Percentiles rank a stretch among this genome's conserved stretches.
Evolutionary conservation across 2,888 invertebrate species (phyloP).

Genomic region (Tryphoninae sp.): DNA sequence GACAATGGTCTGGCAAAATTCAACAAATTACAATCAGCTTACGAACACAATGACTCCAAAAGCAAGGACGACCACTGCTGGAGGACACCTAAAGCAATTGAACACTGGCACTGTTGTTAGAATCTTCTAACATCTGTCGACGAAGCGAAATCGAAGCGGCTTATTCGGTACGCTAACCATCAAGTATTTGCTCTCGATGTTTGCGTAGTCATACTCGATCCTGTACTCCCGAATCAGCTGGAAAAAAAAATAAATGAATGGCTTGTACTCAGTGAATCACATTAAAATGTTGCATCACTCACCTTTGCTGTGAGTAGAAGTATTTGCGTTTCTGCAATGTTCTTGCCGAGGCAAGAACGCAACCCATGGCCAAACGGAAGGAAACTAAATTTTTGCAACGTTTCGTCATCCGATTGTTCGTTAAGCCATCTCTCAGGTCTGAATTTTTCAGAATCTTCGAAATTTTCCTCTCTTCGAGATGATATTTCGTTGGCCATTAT

Average conservation of each 20-base stretch:
- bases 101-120: background rate
- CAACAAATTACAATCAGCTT: background rate
- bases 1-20: background rate
- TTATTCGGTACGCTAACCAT: conserved; percentile 85
- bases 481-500: conserved; percentile 86
- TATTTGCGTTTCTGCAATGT: conserved; percentile 85
- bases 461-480: conserved; percentile 85
- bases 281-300: conserved; percentile 56
- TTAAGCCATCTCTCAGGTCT: conserved; percentile 86
- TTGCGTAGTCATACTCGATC: conserved; percentile 87
- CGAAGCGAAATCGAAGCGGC: conserved; percentile 85
- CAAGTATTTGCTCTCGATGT: conserved; percentile 83
- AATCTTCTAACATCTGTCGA: conserved; percentile 82
- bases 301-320: conserved; percentile 84
- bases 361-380: conserved; percentile 86
- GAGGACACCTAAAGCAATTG: background rate
- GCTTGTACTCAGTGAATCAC: conserved; percentile 7
- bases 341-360: conserved; percentile 85
- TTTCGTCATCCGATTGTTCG: conserved; percentile 76
- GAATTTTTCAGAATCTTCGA: conserved; percentile 85
- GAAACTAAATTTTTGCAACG: conserved; percentile 83
- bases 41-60: background rate
- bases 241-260: background rate
- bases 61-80: background rate
- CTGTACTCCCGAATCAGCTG: conserved; percentile 85